Conservation (phyloP, 2,888 invertebrate species). For the Rhagonycha lutea region DNA sequence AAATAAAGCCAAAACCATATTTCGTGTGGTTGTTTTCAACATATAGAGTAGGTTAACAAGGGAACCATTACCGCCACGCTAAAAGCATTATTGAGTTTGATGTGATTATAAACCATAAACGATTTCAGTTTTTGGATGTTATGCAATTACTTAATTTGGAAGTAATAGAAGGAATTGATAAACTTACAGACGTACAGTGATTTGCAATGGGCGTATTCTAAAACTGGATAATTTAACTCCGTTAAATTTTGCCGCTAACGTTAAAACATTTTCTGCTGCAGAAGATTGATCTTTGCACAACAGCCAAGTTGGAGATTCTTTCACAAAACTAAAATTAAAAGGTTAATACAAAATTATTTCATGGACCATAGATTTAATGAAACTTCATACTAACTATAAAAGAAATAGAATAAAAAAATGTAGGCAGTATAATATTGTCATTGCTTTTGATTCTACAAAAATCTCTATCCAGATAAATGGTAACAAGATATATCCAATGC, state of each 20-base stretch:
- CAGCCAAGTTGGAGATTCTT: conserved; percentile 57
- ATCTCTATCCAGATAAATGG: conserved; percentile 42
- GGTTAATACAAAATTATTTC: background rate
- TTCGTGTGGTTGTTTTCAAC: background rate
- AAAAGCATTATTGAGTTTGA: background rate
- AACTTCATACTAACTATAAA: background rate
- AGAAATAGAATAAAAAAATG: background rate
- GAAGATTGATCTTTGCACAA: conserved; percentile 52
- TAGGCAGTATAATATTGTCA: background rate
- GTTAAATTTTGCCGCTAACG: conserved; percentile 52
- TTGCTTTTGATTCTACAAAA: conserved; percentile 53
- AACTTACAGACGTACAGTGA: conserved; percentile 55
- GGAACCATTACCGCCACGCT: background rate
- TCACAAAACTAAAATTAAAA: background rate
- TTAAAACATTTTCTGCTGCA: conserved; percentile 51
- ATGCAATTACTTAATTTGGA: background rate
- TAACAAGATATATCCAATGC: background rate
- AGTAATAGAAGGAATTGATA: background rate
- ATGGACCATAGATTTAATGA: too few relatives aligned
- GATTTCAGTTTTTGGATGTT: background rate
- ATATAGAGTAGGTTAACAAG: background rate
- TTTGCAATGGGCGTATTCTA: conserved; percentile 57
- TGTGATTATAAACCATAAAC: background rate
- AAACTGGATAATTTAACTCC: conserved; percentile 52
- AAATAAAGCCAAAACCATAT: background rate